A percentile compares a stretch with the other conserved stretches of the same genome.
Conservation (phyloP, 1,140 invertebrate species). For the Notospermus geniculatus region DNA sequence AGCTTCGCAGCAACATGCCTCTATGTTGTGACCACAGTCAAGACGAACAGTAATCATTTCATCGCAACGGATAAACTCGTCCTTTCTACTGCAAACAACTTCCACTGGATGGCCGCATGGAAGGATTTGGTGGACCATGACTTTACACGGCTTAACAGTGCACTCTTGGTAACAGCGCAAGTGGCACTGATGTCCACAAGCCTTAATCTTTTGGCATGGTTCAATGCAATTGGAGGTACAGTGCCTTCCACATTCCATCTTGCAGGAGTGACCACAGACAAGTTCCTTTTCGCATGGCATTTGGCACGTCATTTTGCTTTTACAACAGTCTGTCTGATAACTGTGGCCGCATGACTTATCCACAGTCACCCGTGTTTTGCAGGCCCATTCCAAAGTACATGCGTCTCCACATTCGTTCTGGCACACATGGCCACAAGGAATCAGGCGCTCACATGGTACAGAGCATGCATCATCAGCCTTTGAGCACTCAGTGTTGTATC, state of each 20-base stretch:
- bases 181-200: background rate
- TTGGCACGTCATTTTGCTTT: slow-evolving; percentile 41
- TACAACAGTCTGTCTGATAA: background rate
- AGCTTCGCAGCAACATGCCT: background rate
- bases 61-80: background rate
- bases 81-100: no score
- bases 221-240: background rate
- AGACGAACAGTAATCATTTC: background rate
- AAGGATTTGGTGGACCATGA: no score
- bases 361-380: background rate
- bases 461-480: slow-evolving; percentile 1
- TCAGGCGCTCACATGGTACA: background rate
- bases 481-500: slow-evolving; percentile 18
- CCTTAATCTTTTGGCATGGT: background rate
- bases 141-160: no score
- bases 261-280: slow-evolving; percentile 62
- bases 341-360: background rate
- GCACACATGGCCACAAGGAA: background rate
- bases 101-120: no score
- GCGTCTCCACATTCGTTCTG: background rate
- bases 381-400: slow-evolving; percentile 7
- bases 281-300: slow-evolving; percentile 56
- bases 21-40: background rate
- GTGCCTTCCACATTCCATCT: slow-evolving; percentile 23
- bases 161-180: background rate